Percentiles rank a stretch among this genome's conserved stretches.
These are phyloP conservation scores for Oryzias curvinotus DNA, from an alignment of 2,113 vertebrate species.

Conservation along the genomic window DNA sequence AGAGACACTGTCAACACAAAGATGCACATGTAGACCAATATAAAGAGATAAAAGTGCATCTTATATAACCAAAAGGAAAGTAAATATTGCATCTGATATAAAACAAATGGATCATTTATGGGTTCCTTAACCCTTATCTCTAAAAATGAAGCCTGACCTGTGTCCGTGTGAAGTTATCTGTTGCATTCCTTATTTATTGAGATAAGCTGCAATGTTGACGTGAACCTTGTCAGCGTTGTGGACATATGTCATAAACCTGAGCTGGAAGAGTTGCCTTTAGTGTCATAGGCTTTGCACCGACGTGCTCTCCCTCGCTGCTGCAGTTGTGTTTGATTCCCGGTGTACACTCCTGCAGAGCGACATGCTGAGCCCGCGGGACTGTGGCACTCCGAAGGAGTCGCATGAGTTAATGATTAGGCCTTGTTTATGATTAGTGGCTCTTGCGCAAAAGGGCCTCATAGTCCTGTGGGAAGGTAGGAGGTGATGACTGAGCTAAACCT, in stretches of 20 bases:
- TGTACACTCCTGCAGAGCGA: constrained; percentile 39
- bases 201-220: constrained; percentile 8
- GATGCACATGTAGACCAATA: constrained; percentile 6
- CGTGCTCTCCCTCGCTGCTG: constrained; percentile 12
- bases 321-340: constrained; percentile 28
- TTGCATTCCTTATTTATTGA: not conserved
- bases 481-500: constrained; percentile 37
- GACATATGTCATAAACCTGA: not conserved
- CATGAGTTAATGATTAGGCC: constrained; percentile 73
- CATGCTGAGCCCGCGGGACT: constrained; percentile 40
- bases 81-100: constrained; percentile 16
- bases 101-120: not conserved
- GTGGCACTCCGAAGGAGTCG: constrained; percentile 43
- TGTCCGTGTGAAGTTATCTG: constrained; percentile 19
- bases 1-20: not conserved
- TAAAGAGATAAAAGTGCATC: not conserved
- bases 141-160: constrained; percentile 5
- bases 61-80: constrained; percentile 16
- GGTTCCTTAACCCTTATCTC: constrained; percentile 31
- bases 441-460: constrained; percentile 62
- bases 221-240: constrained; percentile 1
- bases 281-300: not conserved
- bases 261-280: constrained; percentile 22
- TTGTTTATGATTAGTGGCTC: constrained; percentile 73
- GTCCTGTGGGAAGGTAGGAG: constrained; percentile 42